Percentiles rank a stretch among this genome's conserved stretches.
Conservation (phyloP, 2,113 vertebrate genomes). For the Bungarus multicinctus region DNA sequence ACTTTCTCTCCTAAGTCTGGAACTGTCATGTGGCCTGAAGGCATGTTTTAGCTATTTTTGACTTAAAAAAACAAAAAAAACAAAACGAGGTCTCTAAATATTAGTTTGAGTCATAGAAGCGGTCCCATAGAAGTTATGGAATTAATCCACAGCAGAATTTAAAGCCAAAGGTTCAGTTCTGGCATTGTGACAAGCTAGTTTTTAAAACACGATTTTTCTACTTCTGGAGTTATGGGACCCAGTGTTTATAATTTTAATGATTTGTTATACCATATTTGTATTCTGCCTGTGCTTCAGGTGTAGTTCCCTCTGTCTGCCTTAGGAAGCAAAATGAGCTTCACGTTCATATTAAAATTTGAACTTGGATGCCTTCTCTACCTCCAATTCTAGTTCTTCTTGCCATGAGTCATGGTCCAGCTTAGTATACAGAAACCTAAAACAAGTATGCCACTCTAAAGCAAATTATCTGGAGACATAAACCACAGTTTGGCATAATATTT, state of each 20-base stretch:
- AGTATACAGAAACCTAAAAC: background rate
- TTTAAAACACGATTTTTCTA: background rate
- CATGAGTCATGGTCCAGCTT: background rate
- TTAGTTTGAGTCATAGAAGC: background rate
- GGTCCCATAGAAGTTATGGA: background rate
- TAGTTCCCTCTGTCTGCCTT: background rate
- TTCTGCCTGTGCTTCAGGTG: background rate
- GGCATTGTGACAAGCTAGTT: background rate
- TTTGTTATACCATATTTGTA: background rate
- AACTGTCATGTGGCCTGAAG: background rate
- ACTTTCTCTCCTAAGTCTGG: background rate
- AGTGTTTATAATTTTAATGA: background rate
- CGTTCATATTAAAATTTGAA: background rate
- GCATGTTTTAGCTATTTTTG: background rate
- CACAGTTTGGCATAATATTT: background rate
- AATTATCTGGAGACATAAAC: background rate
- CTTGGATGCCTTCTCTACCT: background rate
- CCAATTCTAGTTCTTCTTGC: background rate
- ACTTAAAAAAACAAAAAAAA: background rate
- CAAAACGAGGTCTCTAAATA: background rate
- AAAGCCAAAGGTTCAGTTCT: background rate
- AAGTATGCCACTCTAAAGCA: background rate
- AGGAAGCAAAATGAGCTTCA: background rate
- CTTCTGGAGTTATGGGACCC: background rate
- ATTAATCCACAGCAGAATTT: background rate